Evolutionary conservation across 2,888 invertebrate genomes (phyloP).

Genomic region (Ernsta delagoae): DNA sequence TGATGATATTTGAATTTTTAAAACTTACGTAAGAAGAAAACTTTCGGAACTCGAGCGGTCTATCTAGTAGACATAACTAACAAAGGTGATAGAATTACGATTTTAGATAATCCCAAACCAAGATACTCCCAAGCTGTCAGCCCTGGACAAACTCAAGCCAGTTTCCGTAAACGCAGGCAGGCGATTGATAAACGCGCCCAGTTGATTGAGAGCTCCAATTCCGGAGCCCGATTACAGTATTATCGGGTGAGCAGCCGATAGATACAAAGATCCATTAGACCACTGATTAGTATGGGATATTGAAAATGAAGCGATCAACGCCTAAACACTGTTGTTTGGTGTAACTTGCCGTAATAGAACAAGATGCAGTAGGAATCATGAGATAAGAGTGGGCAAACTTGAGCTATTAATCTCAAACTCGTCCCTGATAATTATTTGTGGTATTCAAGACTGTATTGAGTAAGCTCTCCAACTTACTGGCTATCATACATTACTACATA

Average conservation of each 20-base stretch:
- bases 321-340: constrained; percentile 26
- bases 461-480: too few species aligned
- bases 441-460: too few species aligned
- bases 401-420: too few species aligned
- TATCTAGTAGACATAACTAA: too few species aligned
- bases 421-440: too few species aligned
- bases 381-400: background rate
- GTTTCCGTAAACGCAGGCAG: constrained; percentile 54
- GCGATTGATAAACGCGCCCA: constrained; percentile 66
- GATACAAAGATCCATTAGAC: constrained; percentile 30
- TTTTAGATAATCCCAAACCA: too few species aligned
- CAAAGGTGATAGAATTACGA: too few species aligned
- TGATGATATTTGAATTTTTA: too few species aligned
- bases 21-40: too few species aligned
- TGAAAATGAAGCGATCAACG: constrained; percentile 36
- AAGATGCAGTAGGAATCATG: background rate
- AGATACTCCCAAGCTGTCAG: background rate
- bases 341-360: background rate
- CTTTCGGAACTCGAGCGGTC: too few species aligned
- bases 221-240: constrained; percentile 57
- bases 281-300: constrained; percentile 33
- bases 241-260: constrained; percentile 49
- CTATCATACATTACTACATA: too few species aligned
- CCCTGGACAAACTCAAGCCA: constrained; percentile 39
- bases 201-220: constrained; percentile 67